Conservation (phyloP, 2,113 vertebrate species). For the Hydropotes inermis region DNA sequence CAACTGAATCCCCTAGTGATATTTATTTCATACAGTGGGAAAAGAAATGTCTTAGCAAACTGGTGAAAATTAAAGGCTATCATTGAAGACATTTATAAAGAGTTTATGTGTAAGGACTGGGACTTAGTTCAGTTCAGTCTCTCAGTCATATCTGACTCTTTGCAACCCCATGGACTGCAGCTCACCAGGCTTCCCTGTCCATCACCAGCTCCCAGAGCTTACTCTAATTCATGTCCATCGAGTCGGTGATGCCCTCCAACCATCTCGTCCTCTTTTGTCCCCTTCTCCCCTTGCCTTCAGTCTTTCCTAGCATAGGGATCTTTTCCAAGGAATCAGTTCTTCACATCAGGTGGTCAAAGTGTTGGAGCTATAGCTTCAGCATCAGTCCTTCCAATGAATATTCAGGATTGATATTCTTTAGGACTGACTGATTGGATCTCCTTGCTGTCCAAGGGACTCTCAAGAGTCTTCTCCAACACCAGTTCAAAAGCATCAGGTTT, state of each 20-base stretch:
- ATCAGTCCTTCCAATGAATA: neutral
- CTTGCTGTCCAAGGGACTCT: neutral
- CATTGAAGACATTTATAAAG: neutral
- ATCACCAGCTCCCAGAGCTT: neutral
- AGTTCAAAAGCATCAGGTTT: neutral
- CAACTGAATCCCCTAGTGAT: neutral
- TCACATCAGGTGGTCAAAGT: neutral
- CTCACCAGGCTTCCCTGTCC: neutral
- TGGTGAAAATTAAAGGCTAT: neutral
- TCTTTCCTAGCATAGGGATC: neutral
- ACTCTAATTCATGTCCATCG: neutral
- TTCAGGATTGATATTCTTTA: neutral
- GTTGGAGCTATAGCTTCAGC: neutral
- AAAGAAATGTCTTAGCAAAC: neutral
- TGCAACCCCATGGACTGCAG: neutral
- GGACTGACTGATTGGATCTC: neutral
- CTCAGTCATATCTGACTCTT: accelerated
- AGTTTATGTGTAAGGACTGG: neutral
- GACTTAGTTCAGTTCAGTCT: neutral
- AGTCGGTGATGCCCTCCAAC: neutral
- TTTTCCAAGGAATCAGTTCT: neutral
- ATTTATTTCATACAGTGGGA: neutral
- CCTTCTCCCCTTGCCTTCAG: neutral
- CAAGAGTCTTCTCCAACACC: neutral
- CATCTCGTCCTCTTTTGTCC: neutral